Percentiles rank a stretch among this genome's conserved stretches.
phyloP scores from a whole-genome alignment of 2,113 vertebrate genomes.

The Menidia beryllina region DNA sequence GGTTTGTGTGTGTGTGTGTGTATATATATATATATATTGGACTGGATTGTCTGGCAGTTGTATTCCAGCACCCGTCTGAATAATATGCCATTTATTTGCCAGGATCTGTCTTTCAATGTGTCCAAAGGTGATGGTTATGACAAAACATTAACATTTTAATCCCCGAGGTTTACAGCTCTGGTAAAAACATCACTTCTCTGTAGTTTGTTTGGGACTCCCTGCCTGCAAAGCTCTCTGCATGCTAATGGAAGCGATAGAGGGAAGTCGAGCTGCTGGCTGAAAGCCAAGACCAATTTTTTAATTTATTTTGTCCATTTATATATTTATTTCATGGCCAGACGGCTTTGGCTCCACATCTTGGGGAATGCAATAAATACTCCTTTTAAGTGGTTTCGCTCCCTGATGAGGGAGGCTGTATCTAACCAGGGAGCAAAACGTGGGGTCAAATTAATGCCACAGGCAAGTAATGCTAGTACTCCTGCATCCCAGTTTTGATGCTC shows the following conservation, averaged over 20 bases:
- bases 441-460: conserved; percentile 48
- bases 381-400: conserved; percentile 28
- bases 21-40: too few species aligned
- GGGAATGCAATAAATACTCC: conserved; percentile 43
- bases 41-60: conserved; percentile 16
- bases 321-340: conserved; percentile 15
- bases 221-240: conserved; percentile 39
- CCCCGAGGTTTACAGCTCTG: not conserved
- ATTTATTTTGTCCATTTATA: conserved; percentile 18
- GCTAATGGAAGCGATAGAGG: conserved; percentile 69
- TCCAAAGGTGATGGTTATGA: conserved; percentile 9
- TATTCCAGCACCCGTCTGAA: conserved; percentile 30
- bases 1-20: conserved; percentile 10
- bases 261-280: conserved; percentile 55
- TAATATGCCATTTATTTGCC: conserved; percentile 19
- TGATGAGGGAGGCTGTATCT: conserved; percentile 6
- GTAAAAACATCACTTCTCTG: conserved; percentile 29
- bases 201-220: conserved; percentile 58
- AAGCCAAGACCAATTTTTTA: conserved; percentile 51
- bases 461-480: conserved; percentile 20
- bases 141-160: not conserved
- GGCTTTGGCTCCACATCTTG: conserved; percentile 13
- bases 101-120: not conserved
- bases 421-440: conserved; percentile 28
- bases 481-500: conserved; percentile 16